These are phyloP conservation scores for Gobiocypris rarus DNA, from an alignment of 2,113 vertebrate species.

Conservation along the genomic window DNA sequence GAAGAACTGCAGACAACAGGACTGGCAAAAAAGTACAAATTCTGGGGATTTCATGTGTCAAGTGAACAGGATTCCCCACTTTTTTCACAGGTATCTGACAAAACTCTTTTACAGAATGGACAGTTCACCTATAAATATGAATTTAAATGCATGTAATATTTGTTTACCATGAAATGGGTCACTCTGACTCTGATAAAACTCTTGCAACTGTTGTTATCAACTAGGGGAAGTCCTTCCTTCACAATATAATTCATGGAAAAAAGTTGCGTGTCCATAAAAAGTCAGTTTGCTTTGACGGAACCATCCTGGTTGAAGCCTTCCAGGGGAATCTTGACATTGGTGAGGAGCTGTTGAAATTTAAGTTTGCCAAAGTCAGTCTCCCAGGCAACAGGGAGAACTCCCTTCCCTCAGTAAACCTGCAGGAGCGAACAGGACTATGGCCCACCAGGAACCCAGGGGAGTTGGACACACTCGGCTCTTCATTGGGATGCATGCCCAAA, in stretches of 20 bases:
- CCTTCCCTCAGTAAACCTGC: constrained; percentile 54
- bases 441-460: constrained; percentile 40
- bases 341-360: constrained; percentile 79
- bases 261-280: constrained; percentile 75
- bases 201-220: background rate
- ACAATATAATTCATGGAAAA: constrained; percentile 78
- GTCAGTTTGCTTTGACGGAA: constrained; percentile 74
- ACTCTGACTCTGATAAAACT: background rate
- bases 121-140: background rate
- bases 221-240: constrained; percentile 80
- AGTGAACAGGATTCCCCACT: constrained; percentile 68
- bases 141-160: background rate
- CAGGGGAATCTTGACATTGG: constrained; percentile 75
- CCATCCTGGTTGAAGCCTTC: constrained; percentile 73
- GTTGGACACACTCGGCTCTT: constrained; percentile 6
- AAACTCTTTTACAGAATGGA: background rate
- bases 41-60: constrained; percentile 76
- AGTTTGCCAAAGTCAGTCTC: constrained; percentile 72
- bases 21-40: constrained; percentile 75
- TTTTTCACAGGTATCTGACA: constrained; percentile 71
- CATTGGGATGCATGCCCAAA: constrained; percentile 53
- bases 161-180: background rate
- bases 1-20: constrained; percentile 65
- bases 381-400: constrained; percentile 48
- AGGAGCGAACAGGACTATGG: constrained; percentile 58